These are phyloP conservation scores for Callospermophilus lateralis DNA, from an alignment of 2,113 vertebrate species.

Conservation along the genomic window DNA sequence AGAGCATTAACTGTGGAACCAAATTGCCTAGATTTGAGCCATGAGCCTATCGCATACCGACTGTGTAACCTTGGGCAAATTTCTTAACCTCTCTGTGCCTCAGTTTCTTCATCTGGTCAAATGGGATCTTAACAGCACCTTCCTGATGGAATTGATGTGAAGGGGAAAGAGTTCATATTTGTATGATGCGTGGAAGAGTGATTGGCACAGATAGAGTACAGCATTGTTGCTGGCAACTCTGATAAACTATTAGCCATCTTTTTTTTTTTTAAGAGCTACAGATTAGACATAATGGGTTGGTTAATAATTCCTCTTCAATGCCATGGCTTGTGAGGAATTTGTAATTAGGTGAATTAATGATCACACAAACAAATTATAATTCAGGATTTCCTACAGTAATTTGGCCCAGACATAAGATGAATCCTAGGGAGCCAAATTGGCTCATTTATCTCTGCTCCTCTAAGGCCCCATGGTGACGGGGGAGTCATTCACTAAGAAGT, in stretches of 20 bases:
- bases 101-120: background rate
- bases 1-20: background rate
- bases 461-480: background rate
- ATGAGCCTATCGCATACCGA: background rate
- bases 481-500: conserved; percentile 9
- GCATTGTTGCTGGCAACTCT: background rate
- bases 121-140: background rate
- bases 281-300: conserved; percentile 40
- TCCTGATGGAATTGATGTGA: background rate
- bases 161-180: background rate
- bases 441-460: conserved; percentile 67
- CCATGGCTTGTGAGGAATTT: conserved; percentile 40
- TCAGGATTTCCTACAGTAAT: conserved; percentile 72
- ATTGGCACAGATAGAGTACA: background rate
- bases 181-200: background rate
- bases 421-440: conserved; percentile 42
- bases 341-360: conserved; percentile 70
- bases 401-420: conserved; percentile 66
- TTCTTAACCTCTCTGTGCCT: conserved; percentile 18
- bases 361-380: conserved; percentile 75
- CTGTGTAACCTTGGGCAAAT: background rate
- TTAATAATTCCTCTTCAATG: conserved; percentile 53
- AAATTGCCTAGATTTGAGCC: background rate
- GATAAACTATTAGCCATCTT: conserved; percentile 26
- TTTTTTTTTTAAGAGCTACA: conserved; percentile 7